These are phyloP conservation scores for Diabrotica undecimpunctata DNA, from an alignment of 1,140 invertebrate species.

Conservation along the genomic window DNA sequence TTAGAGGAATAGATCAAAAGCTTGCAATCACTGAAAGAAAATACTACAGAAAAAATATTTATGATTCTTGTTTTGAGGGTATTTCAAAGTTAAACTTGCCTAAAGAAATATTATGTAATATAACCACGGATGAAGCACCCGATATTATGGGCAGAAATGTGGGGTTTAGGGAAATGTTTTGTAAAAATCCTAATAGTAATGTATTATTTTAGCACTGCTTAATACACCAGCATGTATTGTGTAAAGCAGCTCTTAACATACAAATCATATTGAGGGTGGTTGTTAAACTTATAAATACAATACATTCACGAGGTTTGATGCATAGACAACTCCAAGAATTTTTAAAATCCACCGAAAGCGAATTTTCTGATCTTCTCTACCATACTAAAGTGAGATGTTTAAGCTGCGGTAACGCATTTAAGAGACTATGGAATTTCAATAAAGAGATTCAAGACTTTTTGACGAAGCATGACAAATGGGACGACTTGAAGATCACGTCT, in stretches of 20 bases:
- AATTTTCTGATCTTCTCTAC: background rate
- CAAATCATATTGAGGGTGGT: background rate
- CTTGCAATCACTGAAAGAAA: background rate
- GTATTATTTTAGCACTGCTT: background rate
- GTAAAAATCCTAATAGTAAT: background rate
- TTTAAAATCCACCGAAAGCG: background rate
- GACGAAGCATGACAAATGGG: too few relatives aligned
- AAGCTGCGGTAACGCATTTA: background rate
- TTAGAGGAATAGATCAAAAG: too few relatives aligned
- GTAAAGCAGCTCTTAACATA: conserved; percentile 5
- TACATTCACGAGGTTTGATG: background rate
- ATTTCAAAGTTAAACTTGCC: too few relatives aligned
- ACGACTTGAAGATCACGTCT: too few relatives aligned
- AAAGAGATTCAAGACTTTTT: background rate
- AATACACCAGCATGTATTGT: background rate
- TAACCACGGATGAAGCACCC: conserved; percentile 5
- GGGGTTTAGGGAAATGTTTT: background rate
- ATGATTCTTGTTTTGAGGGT: too few relatives aligned
- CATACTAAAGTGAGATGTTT: background rate
- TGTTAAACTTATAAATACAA: conserved; percentile 8
- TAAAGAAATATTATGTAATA: conserved; percentile 11
- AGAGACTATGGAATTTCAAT: conserved; percentile 6
- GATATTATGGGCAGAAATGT: conserved; percentile 4
- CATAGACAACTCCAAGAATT: conserved; percentile 2
- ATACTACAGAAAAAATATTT: background rate